Conservation (phyloP, 2,888 invertebrate species). For the Eristalinus aeneus region DNA sequence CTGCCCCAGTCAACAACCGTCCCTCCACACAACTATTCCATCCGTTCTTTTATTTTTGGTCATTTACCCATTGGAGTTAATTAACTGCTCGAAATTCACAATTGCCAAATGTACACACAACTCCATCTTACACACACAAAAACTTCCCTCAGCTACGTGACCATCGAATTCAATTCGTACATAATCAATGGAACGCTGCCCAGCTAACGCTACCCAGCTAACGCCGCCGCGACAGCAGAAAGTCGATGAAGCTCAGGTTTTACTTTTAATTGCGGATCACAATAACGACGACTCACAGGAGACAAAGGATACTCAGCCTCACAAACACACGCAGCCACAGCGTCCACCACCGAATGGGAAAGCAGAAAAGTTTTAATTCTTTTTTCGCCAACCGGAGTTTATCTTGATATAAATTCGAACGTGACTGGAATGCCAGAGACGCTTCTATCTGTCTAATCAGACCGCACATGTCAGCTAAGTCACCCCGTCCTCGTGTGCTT, state of each 20-base stretch:
- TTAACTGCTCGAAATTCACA: constrained; percentile 62
- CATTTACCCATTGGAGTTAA: constrained; percentile 41
- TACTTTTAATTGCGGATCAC: constrained; percentile 69
- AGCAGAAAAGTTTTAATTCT: constrained; percentile 60
- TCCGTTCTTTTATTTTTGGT: not conserved
- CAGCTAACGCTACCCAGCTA: constrained; percentile 1
- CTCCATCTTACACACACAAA: constrained; percentile 19
- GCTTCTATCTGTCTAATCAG: constrained; percentile 61
- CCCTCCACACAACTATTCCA: not conserved
- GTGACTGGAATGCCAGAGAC: constrained; percentile 55
- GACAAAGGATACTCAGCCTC: constrained; percentile 40
- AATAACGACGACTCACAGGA: constrained; percentile 51
- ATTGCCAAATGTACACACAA: constrained; percentile 16
- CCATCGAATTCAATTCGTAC: constrained; percentile 69
- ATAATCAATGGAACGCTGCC: constrained; percentile 54
- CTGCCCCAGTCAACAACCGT: constrained; percentile 36
- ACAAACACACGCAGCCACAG: not conserved
- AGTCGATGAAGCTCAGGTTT: constrained; percentile 51
- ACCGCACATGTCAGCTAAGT: constrained; percentile 68
- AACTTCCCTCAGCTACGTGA: constrained; percentile 59
- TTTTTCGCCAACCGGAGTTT: constrained; percentile 64
- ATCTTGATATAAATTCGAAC: constrained; percentile 67
- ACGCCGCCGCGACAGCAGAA: constrained; percentile 1
- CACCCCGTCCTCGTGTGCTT: constrained; percentile 44
- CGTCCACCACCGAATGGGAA: constrained; percentile 3